Percentiles rank a stretch among this genome's conserved stretches.
Evolutionary conservation across 2,797 vertebrate genomes (phyloP).

Genomic region (Eurystomus glaucurus): DNA sequence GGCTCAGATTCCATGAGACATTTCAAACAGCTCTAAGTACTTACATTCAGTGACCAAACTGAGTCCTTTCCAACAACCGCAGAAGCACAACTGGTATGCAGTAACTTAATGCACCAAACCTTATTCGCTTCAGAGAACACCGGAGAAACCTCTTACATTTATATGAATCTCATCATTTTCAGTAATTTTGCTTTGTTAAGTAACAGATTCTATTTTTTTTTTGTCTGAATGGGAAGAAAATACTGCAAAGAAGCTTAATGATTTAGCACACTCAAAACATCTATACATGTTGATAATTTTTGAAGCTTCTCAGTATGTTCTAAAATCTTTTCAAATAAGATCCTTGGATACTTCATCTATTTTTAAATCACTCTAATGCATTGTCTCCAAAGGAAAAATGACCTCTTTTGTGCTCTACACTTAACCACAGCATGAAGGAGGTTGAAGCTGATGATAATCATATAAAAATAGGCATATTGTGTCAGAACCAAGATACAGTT

Average conservation of each 20-base stretch:
- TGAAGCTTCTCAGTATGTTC: background rate
- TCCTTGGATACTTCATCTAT: background rate
- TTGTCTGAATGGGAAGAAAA: background rate
- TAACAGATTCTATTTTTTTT: background rate
- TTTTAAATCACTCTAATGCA: slow-evolving; percentile 11
- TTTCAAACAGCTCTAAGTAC: background rate
- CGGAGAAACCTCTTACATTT: background rate
- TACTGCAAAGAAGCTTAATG: background rate
- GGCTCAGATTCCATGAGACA: background rate
- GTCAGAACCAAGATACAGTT: background rate
- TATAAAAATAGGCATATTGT: slow-evolving; percentile 16
- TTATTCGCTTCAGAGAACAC: background rate
- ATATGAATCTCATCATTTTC: background rate
- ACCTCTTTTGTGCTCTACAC: background rate
- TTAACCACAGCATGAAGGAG: background rate
- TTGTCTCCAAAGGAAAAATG: background rate
- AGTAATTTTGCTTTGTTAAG: background rate
- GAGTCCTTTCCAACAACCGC: background rate
- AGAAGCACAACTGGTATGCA: background rate
- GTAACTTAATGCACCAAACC: background rate
- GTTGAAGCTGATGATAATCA: background rate
- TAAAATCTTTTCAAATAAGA: background rate
- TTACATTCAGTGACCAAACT: background rate
- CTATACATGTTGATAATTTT: background rate
- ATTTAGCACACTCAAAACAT: background rate